Evolutionary conservation across 2,113 vertebrate genomes (phyloP), one percentile per base, ranked within the genome.

Genomic region (Scatophagus argus): DNA sequence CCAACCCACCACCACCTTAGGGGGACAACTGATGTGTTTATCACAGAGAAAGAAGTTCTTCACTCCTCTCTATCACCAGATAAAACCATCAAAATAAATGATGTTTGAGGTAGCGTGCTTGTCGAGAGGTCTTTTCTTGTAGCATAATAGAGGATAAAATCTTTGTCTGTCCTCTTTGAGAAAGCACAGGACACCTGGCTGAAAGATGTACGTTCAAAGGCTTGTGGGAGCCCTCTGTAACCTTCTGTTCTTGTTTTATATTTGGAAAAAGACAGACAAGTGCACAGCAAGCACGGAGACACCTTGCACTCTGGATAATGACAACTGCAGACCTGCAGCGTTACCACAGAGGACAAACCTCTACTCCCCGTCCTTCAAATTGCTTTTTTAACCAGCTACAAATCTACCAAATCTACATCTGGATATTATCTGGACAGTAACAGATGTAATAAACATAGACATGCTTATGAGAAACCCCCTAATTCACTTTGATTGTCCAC

Each of bases 401-500:
- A 49, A 64, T 81, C 73, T 27, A 61, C 44, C 43, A 67, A 65
- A 54, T 82, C 46, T 31, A 80, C 90, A 91, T 89, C 90, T 94
- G 92, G 88, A 91, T 90, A 89, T 87, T 83, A 77, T 93, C 90
- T 87, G 87, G 44, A 83, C 51, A 49, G 73, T 17, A 81, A 87
- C 91, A 90, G 89, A 87, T 90, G 89, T 71, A 79, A 88, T 79
- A 88, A 85, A 90, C 79, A 63, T 49, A 80, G 83, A 90, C 89
- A 47, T 79, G 29, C 77, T 88, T 89, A 84, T 86, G 81, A 90
- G 68, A 91, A 92, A 88, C 62, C 88, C 74, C 79, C 80, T 81
- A 89, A 89, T 92, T 93, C 87, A 58, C 83, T 89, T 68, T 89
- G 91, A 91, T 76, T 81, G 88, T 92, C 80, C 84, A 79, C 84